Evolutionary conservation across 2,113 vertebrate genomes (phyloP), one percentile per base, ranked within the genome.

Genomic region (Leiothrix lutea): DNA sequence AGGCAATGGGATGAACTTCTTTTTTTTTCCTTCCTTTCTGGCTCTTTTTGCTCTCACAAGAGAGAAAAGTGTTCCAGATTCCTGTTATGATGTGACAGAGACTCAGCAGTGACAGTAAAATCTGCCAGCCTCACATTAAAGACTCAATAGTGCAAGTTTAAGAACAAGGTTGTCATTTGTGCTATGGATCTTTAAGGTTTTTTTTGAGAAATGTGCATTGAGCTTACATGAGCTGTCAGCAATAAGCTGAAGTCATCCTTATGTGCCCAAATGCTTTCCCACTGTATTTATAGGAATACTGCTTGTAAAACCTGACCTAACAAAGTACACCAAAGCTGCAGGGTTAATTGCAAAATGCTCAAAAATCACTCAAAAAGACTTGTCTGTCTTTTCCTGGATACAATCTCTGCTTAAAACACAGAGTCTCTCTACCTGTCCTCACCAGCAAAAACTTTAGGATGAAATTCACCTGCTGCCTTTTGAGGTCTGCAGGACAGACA

Each of bases 1-100:
- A 95, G 40, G 83, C 80, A 84, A 81, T 36, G 60, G 80, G 64
- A 80, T 69, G 67, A 86, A 83, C 60, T 47, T 84, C 18, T 31
- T 8, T 42, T 8, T 64, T 11, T 9, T 6, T 6, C 36, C 5
- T 50, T 17, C 14, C 6, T 48, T 5, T 40, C 19, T 9, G 45
- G 4, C 8, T 70, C 24, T 11, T 21, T 23, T 3, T 3, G 1
- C 42, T 9, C 16, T 44, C 33, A 31, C 17, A 38, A 44, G 33
- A 47, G 22, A 11, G 11, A 11, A 13, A 25, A n/a, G 11, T 12
- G 31, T 35, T 90, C 21, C 12, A 1, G 20, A n/a, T 62, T 79
- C 33, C 38, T 77, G n/a, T 86, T 66, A 56, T 19, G 31, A n/a
- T 26, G 7, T 77, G 28, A 20, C 0, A 0, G 57, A 48, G 11